Evolutionary conservation across 23 tunicate genomes (phyloP), one percentile per base, ranked within the genome.

Genomic region (Oikopleura albicans): DNA sequence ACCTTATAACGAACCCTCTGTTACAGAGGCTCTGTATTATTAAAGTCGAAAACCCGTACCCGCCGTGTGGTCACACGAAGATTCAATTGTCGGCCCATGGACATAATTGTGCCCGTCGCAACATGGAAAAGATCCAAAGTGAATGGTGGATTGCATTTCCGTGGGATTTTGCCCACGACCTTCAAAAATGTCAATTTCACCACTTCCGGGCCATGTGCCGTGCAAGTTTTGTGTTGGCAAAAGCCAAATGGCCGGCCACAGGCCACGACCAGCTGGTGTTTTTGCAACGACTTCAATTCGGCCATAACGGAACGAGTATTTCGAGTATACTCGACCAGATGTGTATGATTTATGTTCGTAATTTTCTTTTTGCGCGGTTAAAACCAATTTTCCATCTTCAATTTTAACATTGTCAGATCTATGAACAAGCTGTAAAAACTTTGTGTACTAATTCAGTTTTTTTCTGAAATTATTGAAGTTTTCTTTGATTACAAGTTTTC

Each of bases 201-300:
- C 98, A 84, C 94, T 89, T 39, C 86, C 66, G 0, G 98, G 98
- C 98, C 98, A 93, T 1, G 91, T 89, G 0, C 98, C 98, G 83
- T 90, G 90, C 0, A 90, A 89, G 56, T 86, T 83, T 84, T 93
- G 16, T 49, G 8, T 22, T 49, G 98, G 95, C 98, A 93, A 89
- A 91, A 93, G 90, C 98, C 98, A 93, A n/a, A 93, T 93, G 29
- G 98, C 98, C 0, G 98, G 98, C 98, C 98, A 93, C 41, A 93
- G 40, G 12, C 98, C 98, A 36, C 84, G 85, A 28, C 98, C 98
- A 41, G 87, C 85, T 0, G 98, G 98, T 12, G 88, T 84, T 57
- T 93, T 93, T 28, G 98, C 98, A 41, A 94, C 75, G 33, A 93
- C 95, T 66, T 93, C 95, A 34, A 93, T 89, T 39, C 94, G 83